Percentiles rank a stretch among this genome's conserved stretches.
Conservation (phyloP, 1,140 invertebrate genomes). For the Dryas iulia region DNA sequence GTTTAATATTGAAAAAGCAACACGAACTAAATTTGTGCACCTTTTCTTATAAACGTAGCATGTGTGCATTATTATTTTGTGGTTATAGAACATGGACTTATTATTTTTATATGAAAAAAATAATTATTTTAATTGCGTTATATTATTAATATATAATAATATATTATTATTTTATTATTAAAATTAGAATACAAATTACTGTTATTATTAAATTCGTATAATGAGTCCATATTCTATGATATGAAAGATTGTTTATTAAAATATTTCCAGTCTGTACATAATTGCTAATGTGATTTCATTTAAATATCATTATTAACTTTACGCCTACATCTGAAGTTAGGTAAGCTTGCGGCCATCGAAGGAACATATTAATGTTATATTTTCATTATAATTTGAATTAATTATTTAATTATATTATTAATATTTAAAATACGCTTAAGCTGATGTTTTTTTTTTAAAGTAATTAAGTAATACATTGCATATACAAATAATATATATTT, state of each 20-base stretch:
- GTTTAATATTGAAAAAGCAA: too few relatives aligned
- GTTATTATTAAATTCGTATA: too few relatives aligned
- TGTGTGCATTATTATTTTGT: neutral
- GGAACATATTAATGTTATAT: neutral
- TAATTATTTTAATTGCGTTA: too few relatives aligned
- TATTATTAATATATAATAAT: too few relatives aligned
- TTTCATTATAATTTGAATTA: too few relatives aligned
- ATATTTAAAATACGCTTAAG: too few relatives aligned
- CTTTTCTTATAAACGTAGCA: neutral
- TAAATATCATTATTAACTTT: neutral
- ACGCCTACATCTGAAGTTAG: neutral
- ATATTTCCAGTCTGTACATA: neutral
- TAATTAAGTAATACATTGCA: too few relatives aligned
- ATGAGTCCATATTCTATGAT: neutral
- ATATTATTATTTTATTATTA: too few relatives aligned
- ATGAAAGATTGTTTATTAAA: neutral
- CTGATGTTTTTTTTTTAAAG: too few relatives aligned
- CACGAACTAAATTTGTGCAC: neutral
- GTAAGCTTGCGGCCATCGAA: neutral
- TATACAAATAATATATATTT: too few relatives aligned
- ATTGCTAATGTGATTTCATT: neutral
- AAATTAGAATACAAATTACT: neutral
- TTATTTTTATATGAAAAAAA: too few relatives aligned
- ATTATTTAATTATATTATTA: too few relatives aligned
- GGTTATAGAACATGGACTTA: neutral